Base-by-base conservation (phyloP, 2,888 invertebrate species). In the Steinernema hermaphroditum region DNA sequence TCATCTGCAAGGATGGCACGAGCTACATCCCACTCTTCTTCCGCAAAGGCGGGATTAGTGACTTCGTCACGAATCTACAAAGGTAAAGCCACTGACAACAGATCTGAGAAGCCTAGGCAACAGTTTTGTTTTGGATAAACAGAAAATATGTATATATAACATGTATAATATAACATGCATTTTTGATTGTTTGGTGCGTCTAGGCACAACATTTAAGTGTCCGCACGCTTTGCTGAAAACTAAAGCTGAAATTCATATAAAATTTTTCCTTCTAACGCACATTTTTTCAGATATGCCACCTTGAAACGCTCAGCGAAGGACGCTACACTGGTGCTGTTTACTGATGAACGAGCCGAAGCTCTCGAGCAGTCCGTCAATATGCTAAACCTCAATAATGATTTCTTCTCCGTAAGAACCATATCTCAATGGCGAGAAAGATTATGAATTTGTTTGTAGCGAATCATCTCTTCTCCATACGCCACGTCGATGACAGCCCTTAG, bases 311-410 rank as follows among this genome's bases (percentile, higher is more conserved):
- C 92, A 0, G 90, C 91, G 74, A 90, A 91, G 74, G 93, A 93
- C 79, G 91, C 91, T 74, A 90, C 91, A 81, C 88, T 92, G 54
- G 92, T 91, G 86, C 88, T 93, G 19, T 91, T 94, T 0, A 89
- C 92, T 0, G 89, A 89, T 78, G 88, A 88, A 70, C 87, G 88
- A 72, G 90, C 91, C 12, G 90, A 91, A 80, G 92, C 92, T 32
- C 87, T 94, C 76, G 92, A 92, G 80, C 91, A 91, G 86, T 94
- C 94, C 0, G 94, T 96, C 86, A 93, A 93, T 76, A 91, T 94
- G 85, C 90, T 96, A 75, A 92, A 92, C 62, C 78, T 87, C 27
- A 88, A 89, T 71, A 80, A 81, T 29, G 85, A 86, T 77, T 86
- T 89, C 44, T 86, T 89, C 24, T 85, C 88, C 74, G 89, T 89